Evolutionary conservation across 2,888 invertebrate species (phyloP).

Genomic region (Stenolophus ochropezus): DNA sequence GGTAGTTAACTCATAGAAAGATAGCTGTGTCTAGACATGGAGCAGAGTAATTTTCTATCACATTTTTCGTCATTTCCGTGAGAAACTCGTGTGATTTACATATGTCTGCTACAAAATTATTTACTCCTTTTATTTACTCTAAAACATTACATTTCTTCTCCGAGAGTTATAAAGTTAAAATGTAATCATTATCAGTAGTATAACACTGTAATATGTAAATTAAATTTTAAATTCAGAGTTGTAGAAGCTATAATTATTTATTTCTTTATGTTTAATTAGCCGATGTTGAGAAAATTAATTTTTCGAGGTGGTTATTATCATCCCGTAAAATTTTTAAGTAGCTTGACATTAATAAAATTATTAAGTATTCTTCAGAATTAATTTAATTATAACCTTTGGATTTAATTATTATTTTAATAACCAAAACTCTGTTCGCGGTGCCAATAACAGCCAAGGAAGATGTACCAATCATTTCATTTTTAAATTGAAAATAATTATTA

Average conservation of each 20-base stretch:
- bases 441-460: no score
- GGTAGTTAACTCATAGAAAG: slow-evolving; percentile 59
- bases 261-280: slow-evolving; percentile 5
- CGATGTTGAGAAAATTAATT: slow-evolving; percentile 19
- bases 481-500: no score
- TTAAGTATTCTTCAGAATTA: slow-evolving; percentile 1
- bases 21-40: slow-evolving; percentile 52
- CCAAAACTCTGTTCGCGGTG: no score
- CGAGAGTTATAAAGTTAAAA: no score
- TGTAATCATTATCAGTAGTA: no score
- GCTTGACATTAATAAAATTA: slow-evolving; percentile 5
- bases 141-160: no score
- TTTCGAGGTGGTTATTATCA: neutral
- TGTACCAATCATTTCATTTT: no score
- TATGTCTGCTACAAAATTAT: neutral
- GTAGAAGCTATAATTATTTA: neutral
- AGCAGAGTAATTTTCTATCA: slow-evolving; percentile 53
- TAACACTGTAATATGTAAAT: slow-evolving; percentile 17
- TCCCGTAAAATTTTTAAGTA: neutral
- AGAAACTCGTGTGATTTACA: slow-evolving; percentile 45
- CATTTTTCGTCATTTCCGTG: slow-evolving; percentile 57
- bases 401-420: slow-evolving; percentile 4
- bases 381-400: slow-evolving; percentile 3
- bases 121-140: neutral
- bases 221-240: slow-evolving; percentile 21